A percentile compares a stretch with the other conserved stretches of the same genome.
Conservation (phyloP, 2,888 invertebrate species). For the Encarsia formosa region DNA sequence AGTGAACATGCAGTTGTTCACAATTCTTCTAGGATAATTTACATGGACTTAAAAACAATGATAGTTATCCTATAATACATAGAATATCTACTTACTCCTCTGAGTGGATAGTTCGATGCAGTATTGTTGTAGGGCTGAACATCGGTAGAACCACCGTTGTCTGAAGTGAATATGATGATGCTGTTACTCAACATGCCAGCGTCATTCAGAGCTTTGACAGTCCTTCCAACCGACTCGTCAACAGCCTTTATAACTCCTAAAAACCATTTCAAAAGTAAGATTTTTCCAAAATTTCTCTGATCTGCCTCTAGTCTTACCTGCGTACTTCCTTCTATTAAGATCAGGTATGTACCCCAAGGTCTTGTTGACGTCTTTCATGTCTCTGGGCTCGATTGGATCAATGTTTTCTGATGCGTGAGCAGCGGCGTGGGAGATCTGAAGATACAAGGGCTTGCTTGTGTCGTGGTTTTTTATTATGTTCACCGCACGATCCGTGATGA, state of each 20-base stretch:
- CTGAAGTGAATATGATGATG: conserved; percentile 61
- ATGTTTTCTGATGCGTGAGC: conserved; percentile 72
- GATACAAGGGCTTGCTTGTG: conserved; percentile 63
- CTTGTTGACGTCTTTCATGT: conserved; percentile 58
- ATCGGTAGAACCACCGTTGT: conserved; percentile 59
- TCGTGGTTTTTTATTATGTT: conserved; percentile 61
- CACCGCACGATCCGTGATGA: conserved; percentile 65
- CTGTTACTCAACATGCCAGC: conserved; percentile 57
- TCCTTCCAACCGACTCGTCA: conserved; percentile 59
- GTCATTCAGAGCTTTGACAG: conserved; percentile 54
- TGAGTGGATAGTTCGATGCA: conserved; percentile 61
- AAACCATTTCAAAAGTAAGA: too few species aligned
- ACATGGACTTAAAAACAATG: too few species aligned
- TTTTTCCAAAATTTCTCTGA: too few species aligned
- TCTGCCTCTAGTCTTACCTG: conserved; percentile 63
- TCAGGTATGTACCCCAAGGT: conserved; percentile 68
- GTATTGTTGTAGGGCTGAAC: conserved; percentile 50
- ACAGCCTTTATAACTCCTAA: conserved; percentile 59
- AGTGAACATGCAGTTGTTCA: too few species aligned
- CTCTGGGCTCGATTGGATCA: conserved; percentile 67
- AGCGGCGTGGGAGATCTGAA: conserved; percentile 76
- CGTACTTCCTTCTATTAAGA: conserved; percentile 65
- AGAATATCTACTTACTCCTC: conserved; percentile 53
- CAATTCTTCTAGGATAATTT: too few species aligned
- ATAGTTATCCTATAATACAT: too few species aligned